Conservation (phyloP, 2,113 vertebrate species). For the Apodemus speciosus region DNA sequence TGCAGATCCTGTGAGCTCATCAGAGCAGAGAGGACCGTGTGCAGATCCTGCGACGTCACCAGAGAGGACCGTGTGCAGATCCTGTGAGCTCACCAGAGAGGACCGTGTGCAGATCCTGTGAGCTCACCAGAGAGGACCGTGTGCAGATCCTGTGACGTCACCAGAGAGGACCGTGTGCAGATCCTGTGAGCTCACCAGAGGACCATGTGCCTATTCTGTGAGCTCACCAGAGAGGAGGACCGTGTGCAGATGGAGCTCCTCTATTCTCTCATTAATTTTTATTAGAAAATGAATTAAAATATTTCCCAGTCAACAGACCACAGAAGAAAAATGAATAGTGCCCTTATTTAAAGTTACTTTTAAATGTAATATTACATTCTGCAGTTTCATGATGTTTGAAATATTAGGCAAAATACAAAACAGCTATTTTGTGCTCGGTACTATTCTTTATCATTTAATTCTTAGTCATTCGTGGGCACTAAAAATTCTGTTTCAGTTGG, state of each 20-base stretch:
- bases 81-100: background rate
- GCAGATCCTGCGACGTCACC: background rate
- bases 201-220: background rate
- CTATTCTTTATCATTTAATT: constrained; percentile 37
- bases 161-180: background rate
- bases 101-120: background rate
- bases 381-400: constrained; percentile 36
- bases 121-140: background rate
- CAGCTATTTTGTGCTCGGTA: background rate
- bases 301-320: background rate
- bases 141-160: no score
- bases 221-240: background rate
- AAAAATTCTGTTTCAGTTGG: constrained; percentile 24
- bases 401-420: constrained; percentile 42
- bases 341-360: constrained; percentile 53
- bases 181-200: background rate
- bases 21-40: no score
- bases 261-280: background rate
- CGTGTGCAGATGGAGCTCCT: background rate
- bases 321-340: constrained; percentile 37
- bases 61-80: background rate
- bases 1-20: background rate
- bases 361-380: constrained; percentile 42
- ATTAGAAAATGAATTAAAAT: background rate
- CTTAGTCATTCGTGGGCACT: constrained; percentile 4